phyloP scores from a whole-genome alignment of 2,113 vertebrate species.

The Hoplias malabaricus region DNA sequence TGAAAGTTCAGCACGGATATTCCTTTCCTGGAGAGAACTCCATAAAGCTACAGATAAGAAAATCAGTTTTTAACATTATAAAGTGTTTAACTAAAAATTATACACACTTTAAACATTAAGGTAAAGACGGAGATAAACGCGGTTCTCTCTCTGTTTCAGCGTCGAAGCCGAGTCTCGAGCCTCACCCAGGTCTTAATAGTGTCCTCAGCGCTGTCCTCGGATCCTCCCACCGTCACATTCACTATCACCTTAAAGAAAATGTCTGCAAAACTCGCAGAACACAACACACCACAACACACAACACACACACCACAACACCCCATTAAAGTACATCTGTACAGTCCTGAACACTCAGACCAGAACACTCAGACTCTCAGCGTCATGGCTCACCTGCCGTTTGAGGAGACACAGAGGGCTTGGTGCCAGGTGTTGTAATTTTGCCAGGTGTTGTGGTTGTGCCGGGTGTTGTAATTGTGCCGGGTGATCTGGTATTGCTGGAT shows the following conservation, averaged over 20 bases:
- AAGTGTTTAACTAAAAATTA: too few relatives aligned
- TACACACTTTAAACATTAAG: too few relatives aligned
- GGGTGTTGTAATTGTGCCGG: background rate
- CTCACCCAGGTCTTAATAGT: conserved; percentile 67
- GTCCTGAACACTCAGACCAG: too few relatives aligned
- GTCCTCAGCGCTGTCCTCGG: conserved; percentile 39
- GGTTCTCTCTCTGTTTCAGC: too few relatives aligned
- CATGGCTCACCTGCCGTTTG: background rate
- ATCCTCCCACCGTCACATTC: conserved; percentile 62
- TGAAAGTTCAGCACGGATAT: conserved; percentile 67
- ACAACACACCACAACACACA: background rate
- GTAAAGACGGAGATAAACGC: too few relatives aligned
- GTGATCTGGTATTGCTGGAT: background rate
- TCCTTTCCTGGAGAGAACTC: conserved; percentile 49
- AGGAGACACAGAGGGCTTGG: background rate
- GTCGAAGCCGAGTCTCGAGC: too few relatives aligned
- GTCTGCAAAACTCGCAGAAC: conserved; percentile 29
- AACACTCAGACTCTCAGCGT: too few relatives aligned
- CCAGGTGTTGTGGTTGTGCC: background rate
- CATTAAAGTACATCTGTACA: background rate
- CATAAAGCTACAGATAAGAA: conserved; percentile 60
- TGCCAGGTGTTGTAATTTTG: background rate
- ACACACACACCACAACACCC: background rate
- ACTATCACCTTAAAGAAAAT: conserved; percentile 66
- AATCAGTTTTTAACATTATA: too few relatives aligned